Evolutionary conservation across 1,140 invertebrate genomes (phyloP).

Genomic region (Zaprionus taronus): DNA sequence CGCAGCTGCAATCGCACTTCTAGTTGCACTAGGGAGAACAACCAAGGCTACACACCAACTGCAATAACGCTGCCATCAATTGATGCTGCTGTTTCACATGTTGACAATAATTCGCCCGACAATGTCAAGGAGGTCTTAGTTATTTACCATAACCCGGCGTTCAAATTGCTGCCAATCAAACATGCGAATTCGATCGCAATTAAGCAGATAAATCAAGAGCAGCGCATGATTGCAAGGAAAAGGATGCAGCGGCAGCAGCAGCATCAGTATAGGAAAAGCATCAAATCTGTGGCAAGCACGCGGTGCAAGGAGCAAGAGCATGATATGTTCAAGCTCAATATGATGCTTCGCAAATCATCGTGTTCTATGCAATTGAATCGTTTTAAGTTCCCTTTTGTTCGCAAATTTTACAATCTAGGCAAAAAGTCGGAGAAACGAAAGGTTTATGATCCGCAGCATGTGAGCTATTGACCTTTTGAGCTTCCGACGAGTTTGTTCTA

Average conservation of each 20-base stretch:
- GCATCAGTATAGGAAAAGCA: not conserved
- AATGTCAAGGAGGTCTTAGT: not conserved
- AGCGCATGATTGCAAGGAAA: not conserved
- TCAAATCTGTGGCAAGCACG: too few relatives aligned
- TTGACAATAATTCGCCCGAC: not conserved
- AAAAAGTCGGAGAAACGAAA: not conserved
- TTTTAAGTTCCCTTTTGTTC: not conserved
- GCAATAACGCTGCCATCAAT: not conserved
- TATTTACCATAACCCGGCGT: not conserved
- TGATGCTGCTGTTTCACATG: not conserved
- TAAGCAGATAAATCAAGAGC: too few relatives aligned
- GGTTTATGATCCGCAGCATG: not conserved
- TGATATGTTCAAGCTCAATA: not conserved
- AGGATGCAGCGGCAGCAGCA: not conserved
- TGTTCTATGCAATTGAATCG: not conserved
- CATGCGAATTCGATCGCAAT: not conserved
- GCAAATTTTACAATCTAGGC: not conserved
- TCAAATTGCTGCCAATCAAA: not conserved
- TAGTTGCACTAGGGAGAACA: not conserved
- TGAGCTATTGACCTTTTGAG: rapidly evolving
- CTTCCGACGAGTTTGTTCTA: not conserved
- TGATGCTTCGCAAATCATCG: not conserved
- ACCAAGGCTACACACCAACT: not conserved
- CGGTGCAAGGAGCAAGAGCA: not conserved
- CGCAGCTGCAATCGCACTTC: not conserved